Evolutionary conservation across 1,140 invertebrate genomes (phyloP).

Genomic region (Artemia franciscana): DNA sequence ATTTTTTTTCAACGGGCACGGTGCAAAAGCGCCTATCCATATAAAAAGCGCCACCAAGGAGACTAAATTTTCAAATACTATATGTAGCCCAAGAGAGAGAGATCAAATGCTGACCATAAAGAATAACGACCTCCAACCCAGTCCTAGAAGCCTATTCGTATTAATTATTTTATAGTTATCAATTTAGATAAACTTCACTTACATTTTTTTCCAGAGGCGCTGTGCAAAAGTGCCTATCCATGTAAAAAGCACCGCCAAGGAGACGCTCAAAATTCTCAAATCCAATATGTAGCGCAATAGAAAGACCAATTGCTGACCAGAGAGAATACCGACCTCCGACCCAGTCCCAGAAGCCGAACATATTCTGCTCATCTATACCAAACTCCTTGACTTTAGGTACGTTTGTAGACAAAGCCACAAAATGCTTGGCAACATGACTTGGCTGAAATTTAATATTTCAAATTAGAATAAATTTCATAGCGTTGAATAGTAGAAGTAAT

Average conservation of each 20-base stretch:
- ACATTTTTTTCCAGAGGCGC: slow-evolving; percentile 86
- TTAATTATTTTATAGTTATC: too few relatives aligned
- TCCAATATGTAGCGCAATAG: slow-evolving; percentile 77
- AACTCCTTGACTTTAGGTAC: slow-evolving; percentile 75
- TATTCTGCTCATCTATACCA: slow-evolving; percentile 88
- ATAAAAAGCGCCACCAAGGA: too few relatives aligned
- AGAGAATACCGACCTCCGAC: slow-evolving; percentile 92
- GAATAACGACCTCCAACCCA: too few relatives aligned
- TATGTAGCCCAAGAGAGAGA: too few relatives aligned
- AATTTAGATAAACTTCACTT: slow-evolving; percentile 18
- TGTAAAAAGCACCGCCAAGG: slow-evolving; percentile 65
- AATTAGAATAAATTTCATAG: slow-evolving; percentile 9
- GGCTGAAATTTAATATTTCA: slow-evolving; percentile 34
- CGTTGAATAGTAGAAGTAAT: slow-evolving; percentile 2
- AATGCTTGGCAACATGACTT: slow-evolving; percentile 75
- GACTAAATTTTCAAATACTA: too few relatives aligned
- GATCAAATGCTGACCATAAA: too few relatives aligned
- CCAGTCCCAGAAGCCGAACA: slow-evolving; percentile 99
- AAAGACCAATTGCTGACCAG: slow-evolving; percentile 93
- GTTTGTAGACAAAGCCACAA: slow-evolving; percentile 94
- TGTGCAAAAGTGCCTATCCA: slow-evolving; percentile 80
- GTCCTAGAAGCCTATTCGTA: too few relatives aligned
- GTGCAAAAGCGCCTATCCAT: too few relatives aligned
- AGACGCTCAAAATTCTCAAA: slow-evolving; percentile 89
- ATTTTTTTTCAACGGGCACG: too few relatives aligned